Evolutionary conservation across 2,888 invertebrate species (phyloP), one percentile per base, ranked within the genome.

Genomic region (Escarpia spicata): DNA sequence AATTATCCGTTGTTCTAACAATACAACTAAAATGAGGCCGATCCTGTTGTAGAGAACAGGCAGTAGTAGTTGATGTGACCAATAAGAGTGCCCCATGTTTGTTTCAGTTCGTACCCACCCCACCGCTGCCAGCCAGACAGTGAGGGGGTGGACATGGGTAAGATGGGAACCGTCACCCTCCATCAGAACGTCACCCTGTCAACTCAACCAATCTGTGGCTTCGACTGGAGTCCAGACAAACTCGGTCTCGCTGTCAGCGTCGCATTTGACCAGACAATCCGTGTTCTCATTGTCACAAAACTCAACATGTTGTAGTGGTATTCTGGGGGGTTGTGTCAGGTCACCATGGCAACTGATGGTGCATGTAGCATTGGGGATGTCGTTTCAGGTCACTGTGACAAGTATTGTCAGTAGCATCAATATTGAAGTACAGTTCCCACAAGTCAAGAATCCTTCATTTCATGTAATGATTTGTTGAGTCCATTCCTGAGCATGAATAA

Each of bases 201-300:
- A 37, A 97, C 98, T 8, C 99, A 99, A 96, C 99, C 99, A 0
- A 97, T 99, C 94, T 98, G 98, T 95, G 97, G 98, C 15, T 98
- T 98, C 94, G 98, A 99, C 95, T 99, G 99, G 99, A 98, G 98
- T 96, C 97, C 98, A 0, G 99, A 99, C 96, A 99, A 99, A 96
- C 97, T 97, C 91, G 99, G 99, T 0, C 97, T 99, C 3, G 98
- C 98, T 9, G 98, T 99, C 1, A 98, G 98, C 95, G 98, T 98
- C 1, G 97, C 99, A 0, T 99, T 99, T 96, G 99, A 99, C 97
- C 99, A 99, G 96, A 98, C 98, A 93, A 97, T 99, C 8, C 97
- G 99, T 89, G 97, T 99, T 4, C 96, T 99, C 58, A 98, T 99
- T 94, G 98, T 98, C 12, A 99, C 99, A 0, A 99, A 98, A 97